Evolutionary conservation across 2,888 invertebrate species (phyloP).

Genomic region (Incurvaria masculella): DNA sequence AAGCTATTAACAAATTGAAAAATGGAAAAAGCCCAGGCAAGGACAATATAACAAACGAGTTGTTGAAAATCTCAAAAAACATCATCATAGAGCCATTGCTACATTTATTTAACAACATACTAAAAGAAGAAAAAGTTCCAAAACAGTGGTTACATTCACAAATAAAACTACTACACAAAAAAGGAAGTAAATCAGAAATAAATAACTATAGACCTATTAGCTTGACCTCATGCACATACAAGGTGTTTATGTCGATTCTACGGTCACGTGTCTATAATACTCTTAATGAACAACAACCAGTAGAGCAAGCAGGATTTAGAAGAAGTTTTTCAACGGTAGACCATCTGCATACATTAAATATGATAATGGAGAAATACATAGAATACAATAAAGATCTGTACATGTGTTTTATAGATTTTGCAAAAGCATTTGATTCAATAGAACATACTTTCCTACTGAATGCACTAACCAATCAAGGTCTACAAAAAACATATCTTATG

Average conservation of each 20-base stretch:
- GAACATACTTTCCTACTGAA: background rate
- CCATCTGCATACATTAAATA: slow-evolving; percentile 3
- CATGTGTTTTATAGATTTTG: background rate
- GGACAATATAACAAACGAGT: background rate
- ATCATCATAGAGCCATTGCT: background rate
- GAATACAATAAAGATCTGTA: slow-evolving; percentile 4
- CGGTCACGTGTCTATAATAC: background rate
- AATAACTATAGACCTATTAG: slow-evolving; percentile 11
- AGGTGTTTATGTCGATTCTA: slow-evolving; percentile 6
- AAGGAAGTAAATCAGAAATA: slow-evolving; percentile 6
- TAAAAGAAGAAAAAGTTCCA: slow-evolving; percentile 1
- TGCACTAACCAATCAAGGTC: background rate
- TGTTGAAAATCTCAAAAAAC: background rate
- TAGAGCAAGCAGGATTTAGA: slow-evolving; percentile 7
- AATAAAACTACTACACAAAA: slow-evolving; percentile 10
- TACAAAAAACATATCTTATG: background rate
- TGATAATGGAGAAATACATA: slow-evolving; percentile 2
- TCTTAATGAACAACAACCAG: slow-evolving; percentile 1
- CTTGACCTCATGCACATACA: slow-evolving; percentile 5
- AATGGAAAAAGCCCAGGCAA: background rate
- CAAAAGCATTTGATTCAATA: background rate
- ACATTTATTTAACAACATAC: background rate
- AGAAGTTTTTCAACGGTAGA: background rate
- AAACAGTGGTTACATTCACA: slow-evolving; percentile 4
- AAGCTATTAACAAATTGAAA: background rate